Evolutionary conservation across 2,113 vertebrate genomes (phyloP), one percentile per base, ranked within the genome.

Genomic region (Notothenia coriiceps): DNA sequence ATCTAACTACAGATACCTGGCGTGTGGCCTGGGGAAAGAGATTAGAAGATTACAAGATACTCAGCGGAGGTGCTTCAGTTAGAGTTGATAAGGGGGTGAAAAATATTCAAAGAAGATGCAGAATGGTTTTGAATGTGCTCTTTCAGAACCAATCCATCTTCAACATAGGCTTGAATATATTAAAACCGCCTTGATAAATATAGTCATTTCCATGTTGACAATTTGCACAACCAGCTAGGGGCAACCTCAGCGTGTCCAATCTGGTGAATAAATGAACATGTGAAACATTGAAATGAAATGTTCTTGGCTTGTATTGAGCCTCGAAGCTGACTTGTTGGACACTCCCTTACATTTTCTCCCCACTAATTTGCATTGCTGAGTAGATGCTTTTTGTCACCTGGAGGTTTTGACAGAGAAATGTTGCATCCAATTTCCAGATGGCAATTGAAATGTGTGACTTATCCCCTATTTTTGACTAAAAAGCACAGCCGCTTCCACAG

Each of bases 351-450:
- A 76, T 87, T 79, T 83, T 65, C 65, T 61, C 72, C 33, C 1
- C 1, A 47, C 66, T 85, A 65, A 86, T 94, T 92, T 90, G 89
- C 87, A 90, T 91, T 74, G 84, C 85, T 85, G 80, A 88, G 77
- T 40, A 70, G 82, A 66, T 85, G 77, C 81, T 74, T 84, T 80
- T 75, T 85, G 82, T 89, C 90, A 92, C 91, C 91, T 84, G 79
- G 72, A 90, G 91, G 84, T 80, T 89, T 80, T 87, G 74, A 61
- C 60, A 60, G 60, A 84, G 84, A 63, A 33, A 71, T 7, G 56
- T 71, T 79, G 84, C 79, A 82, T 78, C 80, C 88, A 88, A 73
- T 85, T 90, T 92, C 88, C 86, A 87, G 81, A 87, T 87, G 84
- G 79, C 69, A 79, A 81, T 80, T 86, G 65, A 70, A 84, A 91